phyloP scores from a whole-genome alignment of 2,113 vertebrate species.

The Colistium nudipinnis region DNA sequence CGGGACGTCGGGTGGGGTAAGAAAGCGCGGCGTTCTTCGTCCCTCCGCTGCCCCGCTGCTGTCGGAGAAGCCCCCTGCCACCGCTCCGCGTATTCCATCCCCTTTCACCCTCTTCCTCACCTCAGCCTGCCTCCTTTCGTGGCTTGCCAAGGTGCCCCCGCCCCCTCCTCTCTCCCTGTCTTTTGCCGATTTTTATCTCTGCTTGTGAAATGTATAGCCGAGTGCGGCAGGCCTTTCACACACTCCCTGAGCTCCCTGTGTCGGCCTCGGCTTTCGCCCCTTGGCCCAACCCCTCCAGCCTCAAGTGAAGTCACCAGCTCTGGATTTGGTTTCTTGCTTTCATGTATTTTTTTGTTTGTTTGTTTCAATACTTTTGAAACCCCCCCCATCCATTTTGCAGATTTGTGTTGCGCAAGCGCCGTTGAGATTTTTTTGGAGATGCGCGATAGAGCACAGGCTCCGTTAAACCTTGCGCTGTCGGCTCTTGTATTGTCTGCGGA shows the following conservation, averaged over 20 bases:
- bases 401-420: slow-evolving; percentile 8
- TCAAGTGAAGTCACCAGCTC: slow-evolving; percentile 45
- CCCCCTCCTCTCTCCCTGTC: slow-evolving; percentile 40
- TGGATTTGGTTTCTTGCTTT: slow-evolving; percentile 65
- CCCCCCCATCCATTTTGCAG: background rate
- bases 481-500: slow-evolving; percentile 60
- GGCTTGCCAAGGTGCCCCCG: slow-evolving; percentile 55
- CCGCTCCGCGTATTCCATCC: slow-evolving; percentile 46
- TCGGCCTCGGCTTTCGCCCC: slow-evolving; percentile 65
- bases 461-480: slow-evolving; percentile 58
- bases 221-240: slow-evolving; percentile 71
- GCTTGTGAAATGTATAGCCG: slow-evolving; percentile 78
- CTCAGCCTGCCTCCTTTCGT: slow-evolving; percentile 56
- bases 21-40: slow-evolving; percentile 73
- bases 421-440: slow-evolving; percentile 49
- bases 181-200: slow-evolving; percentile 75
- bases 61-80: slow-evolving; percentile 64
- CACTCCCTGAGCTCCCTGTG: slow-evolving; percentile 55
- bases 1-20: slow-evolving; percentile 71
- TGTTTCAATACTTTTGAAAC: background rate
- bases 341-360: slow-evolving; percentile 32
- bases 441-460: slow-evolving; percentile 44
- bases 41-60: slow-evolving; percentile 65
- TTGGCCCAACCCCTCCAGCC: slow-evolving; percentile 27
- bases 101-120: slow-evolving; percentile 39